These are phyloP conservation scores for Hycleus cichorii DNA, from an alignment of 1,140 invertebrate species.

Conservation along the genomic window DNA sequence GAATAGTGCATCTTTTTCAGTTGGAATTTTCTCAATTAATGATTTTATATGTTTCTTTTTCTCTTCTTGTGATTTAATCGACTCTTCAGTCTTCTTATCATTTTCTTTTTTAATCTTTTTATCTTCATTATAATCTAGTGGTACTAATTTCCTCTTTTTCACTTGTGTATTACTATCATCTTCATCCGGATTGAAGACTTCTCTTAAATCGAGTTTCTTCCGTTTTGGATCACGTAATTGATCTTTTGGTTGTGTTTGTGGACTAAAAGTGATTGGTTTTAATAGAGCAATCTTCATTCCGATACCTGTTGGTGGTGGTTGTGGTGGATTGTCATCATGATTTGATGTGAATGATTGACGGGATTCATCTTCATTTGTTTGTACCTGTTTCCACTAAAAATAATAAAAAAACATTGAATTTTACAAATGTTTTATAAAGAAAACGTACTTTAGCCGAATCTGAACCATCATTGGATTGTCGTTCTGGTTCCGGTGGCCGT, in stretches of 20 bases:
- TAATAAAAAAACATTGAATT: background rate
- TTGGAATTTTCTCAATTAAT: conserved; percentile 97
- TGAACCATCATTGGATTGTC: conserved; percentile 27
- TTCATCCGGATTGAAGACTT: conserved; percentile 88
- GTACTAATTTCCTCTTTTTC: conserved; percentile 79
- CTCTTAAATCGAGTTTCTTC: conserved; percentile 60
- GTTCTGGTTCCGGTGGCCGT: conserved; percentile 25
- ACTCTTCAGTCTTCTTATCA: conserved; percentile 58
- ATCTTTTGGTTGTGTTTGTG: conserved; percentile 40
- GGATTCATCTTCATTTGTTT: conserved; percentile 37
- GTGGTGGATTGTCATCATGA: conserved; percentile 27
- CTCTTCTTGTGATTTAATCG: conserved; percentile 78
- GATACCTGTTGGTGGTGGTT: conserved; percentile 28
- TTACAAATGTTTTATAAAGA: background rate
- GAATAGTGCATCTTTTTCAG: conserved; percentile 92
- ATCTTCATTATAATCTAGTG: conserved; percentile 62
- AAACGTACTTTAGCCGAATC: conserved; percentile 29
- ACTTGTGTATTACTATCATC: conserved; percentile 58
- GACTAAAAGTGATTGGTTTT: conserved; percentile 37
- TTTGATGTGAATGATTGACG: conserved; percentile 34
- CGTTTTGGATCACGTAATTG: conserved; percentile 39
- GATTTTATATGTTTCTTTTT: conserved; percentile 94
- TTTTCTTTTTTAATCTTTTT: conserved; percentile 55
- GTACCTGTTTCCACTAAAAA: conserved; percentile 37
- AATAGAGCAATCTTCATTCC: conserved; percentile 38